Evolutionary conservation across 2,888 invertebrate species (phyloP).

Genomic region (Bruchidius siliquastri): DNA sequence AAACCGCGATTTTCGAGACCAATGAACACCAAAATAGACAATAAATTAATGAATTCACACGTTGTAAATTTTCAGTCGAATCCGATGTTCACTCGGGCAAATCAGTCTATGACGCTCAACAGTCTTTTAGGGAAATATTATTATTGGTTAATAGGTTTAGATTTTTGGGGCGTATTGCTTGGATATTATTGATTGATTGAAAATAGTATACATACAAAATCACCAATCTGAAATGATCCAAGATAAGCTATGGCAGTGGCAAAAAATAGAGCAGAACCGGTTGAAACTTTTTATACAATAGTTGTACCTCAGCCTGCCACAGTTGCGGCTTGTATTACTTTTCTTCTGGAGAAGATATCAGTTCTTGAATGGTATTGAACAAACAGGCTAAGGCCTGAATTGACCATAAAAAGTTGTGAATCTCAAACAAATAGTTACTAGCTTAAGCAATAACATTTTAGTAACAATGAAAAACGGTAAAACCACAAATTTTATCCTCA

Average conservation of each 20-base stretch:
- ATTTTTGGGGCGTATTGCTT: slow-evolving; percentile 35
- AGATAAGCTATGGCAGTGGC: background rate
- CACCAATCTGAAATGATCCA: background rate
- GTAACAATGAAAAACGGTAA: too few relatives aligned
- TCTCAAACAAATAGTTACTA: too few relatives aligned
- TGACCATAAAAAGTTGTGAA: too few relatives aligned
- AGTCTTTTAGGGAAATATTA: slow-evolving; percentile 38
- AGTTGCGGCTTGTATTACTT: too few relatives aligned
- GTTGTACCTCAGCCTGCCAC: too few relatives aligned
- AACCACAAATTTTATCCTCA: too few relatives aligned
- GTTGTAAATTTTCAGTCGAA: slow-evolving; percentile 41
- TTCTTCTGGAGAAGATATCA: too few relatives aligned
- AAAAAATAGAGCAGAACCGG: background rate
- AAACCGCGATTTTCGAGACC: slow-evolving; percentile 23
- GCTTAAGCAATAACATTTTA: too few relatives aligned
- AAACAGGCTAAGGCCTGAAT: too few relatives aligned
- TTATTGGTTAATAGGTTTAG: slow-evolving; percentile 13
- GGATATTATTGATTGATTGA: slow-evolving; percentile 14
- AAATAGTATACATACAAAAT: slow-evolving; percentile 3
- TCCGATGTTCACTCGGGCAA: slow-evolving; percentile 15
- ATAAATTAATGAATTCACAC: slow-evolving; percentile 24
- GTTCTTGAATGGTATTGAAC: too few relatives aligned
- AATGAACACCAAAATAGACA: slow-evolving; percentile 25
- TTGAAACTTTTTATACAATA: too few relatives aligned
- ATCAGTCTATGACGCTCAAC: slow-evolving; percentile 39